Base-by-base conservation (phyloP, 1,140 invertebrate species). In the Spodoptera frugiperda region DNA sequence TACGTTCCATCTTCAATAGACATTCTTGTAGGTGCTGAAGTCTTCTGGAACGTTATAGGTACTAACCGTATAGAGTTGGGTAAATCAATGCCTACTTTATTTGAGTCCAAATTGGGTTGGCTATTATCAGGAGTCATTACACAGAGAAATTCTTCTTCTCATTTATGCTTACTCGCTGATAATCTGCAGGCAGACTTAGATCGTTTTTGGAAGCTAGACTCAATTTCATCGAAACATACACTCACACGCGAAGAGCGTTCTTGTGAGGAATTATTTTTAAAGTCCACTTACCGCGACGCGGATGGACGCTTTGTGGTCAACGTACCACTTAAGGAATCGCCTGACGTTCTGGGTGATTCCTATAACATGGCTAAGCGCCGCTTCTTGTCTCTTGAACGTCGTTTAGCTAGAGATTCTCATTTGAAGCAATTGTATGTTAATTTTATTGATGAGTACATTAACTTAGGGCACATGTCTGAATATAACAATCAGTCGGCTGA, bases 401-500 rank as follows among this genome's bases (percentile, higher is more conserved):
- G 39, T 17, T 44, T 61, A 14, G 14, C 3, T 9, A 33, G 33
- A 33, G 39, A 61, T 44, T 3, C 14, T 61, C 3, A 12, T 4
- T 30, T 61, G 39, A 61, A 44, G 39, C 10, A 19, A 1, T 14
- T 61, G 17, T 61, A 61, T 8, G 11, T 44, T 15, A 15, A 33
- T 1, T 61, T 61, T 14, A 61, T 61, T 15, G n/a, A 61, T 61
- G 59, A 61, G 39, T 61, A 61, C 39, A 33, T 33, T n/a, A 30
- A 61, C 3, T 9, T 61, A 10, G 59, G 59, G 8, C 59, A 61
- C 39, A 61, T 61, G 59, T 61, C 59, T 39, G 39, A 61, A 61
- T 61, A 30, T 15, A 55, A 17, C 25, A 25, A 19, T 25, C 54
- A 19, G 9, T 19, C 17, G 25, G 19, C 25, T 19, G n/a, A 61